Conservation (phyloP, 2,113 vertebrate species). For the Aramus guarauna region DNA sequence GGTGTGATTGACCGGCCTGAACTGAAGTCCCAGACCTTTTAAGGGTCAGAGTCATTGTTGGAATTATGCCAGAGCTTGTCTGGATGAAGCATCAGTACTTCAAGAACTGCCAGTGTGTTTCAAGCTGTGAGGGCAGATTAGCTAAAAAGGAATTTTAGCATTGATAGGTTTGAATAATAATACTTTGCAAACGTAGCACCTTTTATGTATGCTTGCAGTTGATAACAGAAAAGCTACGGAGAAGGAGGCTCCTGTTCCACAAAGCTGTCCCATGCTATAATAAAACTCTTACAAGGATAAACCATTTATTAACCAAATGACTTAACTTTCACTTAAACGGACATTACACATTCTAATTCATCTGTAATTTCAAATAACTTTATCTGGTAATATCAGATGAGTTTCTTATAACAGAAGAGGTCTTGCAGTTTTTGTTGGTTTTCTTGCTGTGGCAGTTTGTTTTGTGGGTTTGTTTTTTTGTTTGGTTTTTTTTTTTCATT, state of each 20-base stretch:
- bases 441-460: neutral
- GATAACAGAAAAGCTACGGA: neutral
- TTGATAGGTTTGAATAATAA: conserved; percentile 29
- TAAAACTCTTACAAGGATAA: neutral
- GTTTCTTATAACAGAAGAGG: neutral
- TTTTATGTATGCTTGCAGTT: conserved; percentile 11
- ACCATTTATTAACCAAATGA: neutral
- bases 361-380: neutral
- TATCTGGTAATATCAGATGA: neutral
- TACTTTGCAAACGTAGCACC: neutral
- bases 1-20: neutral
- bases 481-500: neutral
- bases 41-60: neutral
- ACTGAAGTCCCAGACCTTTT: neutral
- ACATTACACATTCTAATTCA: neutral
- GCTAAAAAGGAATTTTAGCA: conserved; percentile 20
- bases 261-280: neutral
- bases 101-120: conserved; percentile 5
- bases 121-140: conserved; percentile 30
- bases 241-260: neutral
- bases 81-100: neutral
- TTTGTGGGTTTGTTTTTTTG: too few species aligned
- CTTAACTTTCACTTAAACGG: neutral
- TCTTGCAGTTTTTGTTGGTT: neutral
- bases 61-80: conserved; percentile 15